Evolutionary conservation across 2,888 invertebrate species (phyloP), one percentile per base, ranked within the genome.

Genomic region (Girardia tigrina): DNA sequence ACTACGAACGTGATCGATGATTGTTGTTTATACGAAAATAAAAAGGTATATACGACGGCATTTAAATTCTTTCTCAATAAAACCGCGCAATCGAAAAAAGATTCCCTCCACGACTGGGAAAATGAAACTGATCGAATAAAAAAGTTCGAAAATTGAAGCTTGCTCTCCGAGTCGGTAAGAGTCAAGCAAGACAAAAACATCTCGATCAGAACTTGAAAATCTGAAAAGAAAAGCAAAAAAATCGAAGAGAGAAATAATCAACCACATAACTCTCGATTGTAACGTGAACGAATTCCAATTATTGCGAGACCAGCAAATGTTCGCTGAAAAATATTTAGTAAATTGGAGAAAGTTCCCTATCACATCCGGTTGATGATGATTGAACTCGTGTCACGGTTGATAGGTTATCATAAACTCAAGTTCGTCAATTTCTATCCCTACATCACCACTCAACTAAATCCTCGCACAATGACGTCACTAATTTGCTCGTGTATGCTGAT

Each of bases 1-100:
- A 95, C 95, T 14, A 98, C 97, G 0, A 99, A 99, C 83, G 94
- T 94, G 0, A 91, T 99, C 80, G 90, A 92, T 1, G 90, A 90
- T 36, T 89, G 90, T 75, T 95, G 95, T 84, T 95, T 95, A 84
- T 92, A 93, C 0, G 93, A 94, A 86, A 87, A 91, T n/a, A 90
- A 91, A 0, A 97, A 97, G 87, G 93, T 92, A 26, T 77, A 76
- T 28, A 26, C 70, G 28, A 72, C 29, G 28, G 72, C 6, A 56
- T 42, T 71, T 28, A n/a, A 28, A 70, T 70, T 29, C 56, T 0
- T 71, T 29, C 27, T 71, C 4, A 29, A 29, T 23, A 71, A 71
- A 71, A 27, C 14, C 6, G 71, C 27, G 4, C 23, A 71, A 71
- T 26, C 4, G 4, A 27, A 27, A 27, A 23, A 71, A 6, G 71